Conservation (phyloP, 1,140 invertebrate genomes). For the Bombus balteatus region DNA sequence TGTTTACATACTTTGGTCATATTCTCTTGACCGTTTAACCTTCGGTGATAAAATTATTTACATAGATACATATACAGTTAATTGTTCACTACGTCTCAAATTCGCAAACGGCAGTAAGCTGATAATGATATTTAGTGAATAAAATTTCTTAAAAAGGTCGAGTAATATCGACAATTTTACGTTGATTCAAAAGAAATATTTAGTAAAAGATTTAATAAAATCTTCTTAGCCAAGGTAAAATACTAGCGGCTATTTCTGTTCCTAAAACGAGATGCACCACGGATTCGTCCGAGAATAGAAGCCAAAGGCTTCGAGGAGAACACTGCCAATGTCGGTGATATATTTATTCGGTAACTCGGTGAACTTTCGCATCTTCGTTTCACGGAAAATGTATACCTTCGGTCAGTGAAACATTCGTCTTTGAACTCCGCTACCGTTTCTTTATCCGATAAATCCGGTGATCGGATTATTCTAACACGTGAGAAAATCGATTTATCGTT, state of each 20-base stretch:
- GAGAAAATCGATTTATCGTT: constrained; percentile 49
- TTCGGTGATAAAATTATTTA: constrained; percentile 9
- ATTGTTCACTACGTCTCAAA: background rate
- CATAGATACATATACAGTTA: background rate
- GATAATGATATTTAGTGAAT: background rate
- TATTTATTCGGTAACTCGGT: constrained; percentile 15
- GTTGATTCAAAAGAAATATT: background rate
- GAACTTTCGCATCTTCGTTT: constrained; percentile 7
- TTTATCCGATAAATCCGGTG: constrained; percentile 44
- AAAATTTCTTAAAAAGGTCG: background rate
- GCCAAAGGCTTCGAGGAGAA: constrained; percentile 19
- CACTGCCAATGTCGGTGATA: constrained; percentile 33
- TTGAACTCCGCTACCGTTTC: background rate
- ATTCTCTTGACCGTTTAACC: background rate
- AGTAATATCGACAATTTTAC: background rate
- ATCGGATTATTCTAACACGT: constrained; percentile 45
- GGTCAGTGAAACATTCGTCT: constrained; percentile 22
- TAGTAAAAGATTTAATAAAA: background rate
- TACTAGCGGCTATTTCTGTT: constrained; percentile 5
- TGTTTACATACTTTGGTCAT: background rate
- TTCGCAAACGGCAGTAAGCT: background rate
- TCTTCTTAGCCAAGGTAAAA: background rate
- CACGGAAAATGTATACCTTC: background rate
- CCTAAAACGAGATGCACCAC: constrained; percentile 3
- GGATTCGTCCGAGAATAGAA: constrained; percentile 37